Evolutionary conservation across 1,140 invertebrate genomes (phyloP).

Genomic region (Leguminivora glycinivorella): DNA sequence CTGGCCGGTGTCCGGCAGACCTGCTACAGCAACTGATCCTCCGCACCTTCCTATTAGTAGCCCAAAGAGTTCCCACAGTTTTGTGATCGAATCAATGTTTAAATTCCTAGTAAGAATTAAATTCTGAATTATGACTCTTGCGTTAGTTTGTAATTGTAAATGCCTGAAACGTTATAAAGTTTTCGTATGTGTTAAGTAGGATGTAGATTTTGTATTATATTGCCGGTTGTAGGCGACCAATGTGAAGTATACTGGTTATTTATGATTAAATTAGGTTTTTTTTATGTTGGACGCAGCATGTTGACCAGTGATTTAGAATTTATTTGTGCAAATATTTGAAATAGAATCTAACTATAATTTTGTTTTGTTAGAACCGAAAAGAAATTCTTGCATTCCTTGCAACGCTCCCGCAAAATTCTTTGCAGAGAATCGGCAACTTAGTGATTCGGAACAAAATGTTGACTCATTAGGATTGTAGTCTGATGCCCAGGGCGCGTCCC

Average conservation of each 20-base stretch:
- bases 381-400: slow-evolving; percentile 28
- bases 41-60: slow-evolving; percentile 54
- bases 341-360: slow-evolving; percentile 29
- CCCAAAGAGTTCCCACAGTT: slow-evolving; percentile 60
- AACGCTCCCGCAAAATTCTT: slow-evolving; percentile 35
- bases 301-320: slow-evolving; percentile 7
- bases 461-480: no score
- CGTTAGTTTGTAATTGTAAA: slow-evolving; percentile 25
- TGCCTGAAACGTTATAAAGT: slow-evolving; percentile 18
- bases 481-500: no score
- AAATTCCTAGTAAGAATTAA: slow-evolving; percentile 31
- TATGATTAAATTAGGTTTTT: slow-evolving; percentile 29
- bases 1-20: slow-evolving; percentile 91
- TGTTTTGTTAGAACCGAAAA: slow-evolving; percentile 26
- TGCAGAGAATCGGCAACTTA: no score
- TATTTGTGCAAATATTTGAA: background rate
- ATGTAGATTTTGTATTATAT: slow-evolving; percentile 4
- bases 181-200: background rate
- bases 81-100: slow-evolving; percentile 32
- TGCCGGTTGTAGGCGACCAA: slow-evolving; percentile 16
- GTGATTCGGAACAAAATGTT: no score
- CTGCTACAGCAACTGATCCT: slow-evolving; percentile 88
- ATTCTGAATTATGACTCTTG: slow-evolving; percentile 28
- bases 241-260: slow-evolving; percentile 11
- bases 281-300: background rate